Evolutionary conservation across 2,888 invertebrate genomes (phyloP), one percentile per base, ranked within the genome.

Genomic region (Cryptosula pallasiana): DNA sequence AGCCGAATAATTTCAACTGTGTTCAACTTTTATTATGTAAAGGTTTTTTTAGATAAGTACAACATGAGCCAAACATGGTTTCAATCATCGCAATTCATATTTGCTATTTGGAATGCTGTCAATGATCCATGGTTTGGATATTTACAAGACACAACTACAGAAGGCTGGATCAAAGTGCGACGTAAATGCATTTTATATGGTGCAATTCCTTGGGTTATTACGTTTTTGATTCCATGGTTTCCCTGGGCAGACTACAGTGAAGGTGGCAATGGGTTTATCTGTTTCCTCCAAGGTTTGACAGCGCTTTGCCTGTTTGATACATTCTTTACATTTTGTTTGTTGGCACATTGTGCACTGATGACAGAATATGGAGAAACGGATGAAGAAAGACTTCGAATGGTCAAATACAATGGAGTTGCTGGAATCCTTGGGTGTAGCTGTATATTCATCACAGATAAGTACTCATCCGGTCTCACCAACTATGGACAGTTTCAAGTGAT

Each of bases 71-170:
- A 84, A 69, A 75, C 74, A n/a, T 86, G 85, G 85, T 86, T 86
- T 77, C 83, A 85, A 55, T 54, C 81, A 1, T 79, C 86, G 0
- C 86, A 87, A 75, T 76, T 79, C 0, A 76, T 86, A 5, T 86
- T 83, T 74, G 77, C 86, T 78, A 73, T 86, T 3, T 86, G 86
- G 86, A 86, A 86, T 75, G 84, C 86, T 0, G 75, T 86, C 32
- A 87, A 86, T 74, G 86, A 86, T 73, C 86, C 86, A 0, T 74
- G 86, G 55, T 86, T 86, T 76, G 86, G 86, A 9, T 85, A 84
- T 73, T 74, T 79, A 1, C 82, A 82, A 72, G 83, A 83, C 75
- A 80, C 77, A 23, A 76, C 78, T 27, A 76, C 75, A 9, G 78
- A 73, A 36, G 71, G 73, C 32, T 83, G 84, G 78, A 78, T 86